Evolutionary conservation across 1,140 invertebrate genomes (phyloP).

Genomic region (Geopemphigus sp.): DNA sequence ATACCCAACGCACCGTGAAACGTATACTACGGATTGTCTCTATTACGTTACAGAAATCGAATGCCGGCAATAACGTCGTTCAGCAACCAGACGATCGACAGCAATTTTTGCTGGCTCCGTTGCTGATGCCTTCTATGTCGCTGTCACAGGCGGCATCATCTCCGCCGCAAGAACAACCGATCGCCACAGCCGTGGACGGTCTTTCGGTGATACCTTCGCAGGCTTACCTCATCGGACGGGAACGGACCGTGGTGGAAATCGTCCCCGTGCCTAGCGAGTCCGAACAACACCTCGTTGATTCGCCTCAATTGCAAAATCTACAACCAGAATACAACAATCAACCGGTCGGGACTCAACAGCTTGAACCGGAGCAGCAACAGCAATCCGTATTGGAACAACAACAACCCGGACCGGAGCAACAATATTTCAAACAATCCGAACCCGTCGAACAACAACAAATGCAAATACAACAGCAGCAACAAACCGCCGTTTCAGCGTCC

Average conservation of each 20-base stretch:
- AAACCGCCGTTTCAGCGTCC: neutral
- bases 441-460: neutral
- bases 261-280: slow-evolving; percentile 15
- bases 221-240: neutral
- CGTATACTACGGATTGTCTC: neutral
- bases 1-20: too few relatives aligned
- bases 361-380: neutral
- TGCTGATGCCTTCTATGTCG: neutral
- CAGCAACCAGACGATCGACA: neutral
- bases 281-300: slow-evolving; percentile 20
- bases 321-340: neutral
- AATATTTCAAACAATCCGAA: neutral
- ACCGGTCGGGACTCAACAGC: neutral
- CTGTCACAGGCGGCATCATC: neutral
- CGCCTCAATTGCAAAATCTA: neutral
- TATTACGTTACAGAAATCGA: neutral
- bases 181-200: neutral
- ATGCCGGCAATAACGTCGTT: neutral
- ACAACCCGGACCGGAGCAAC: neutral
- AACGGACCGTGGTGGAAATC: slow-evolving; percentile 20
- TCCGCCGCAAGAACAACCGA: neutral
- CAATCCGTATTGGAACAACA: neutral
- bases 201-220: neutral
- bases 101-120: slow-evolving; percentile 13
- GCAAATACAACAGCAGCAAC: neutral